phyloP scores from a whole-genome alignment of 2,888 invertebrate genomes.

The Dryomyza anilis region DNA sequence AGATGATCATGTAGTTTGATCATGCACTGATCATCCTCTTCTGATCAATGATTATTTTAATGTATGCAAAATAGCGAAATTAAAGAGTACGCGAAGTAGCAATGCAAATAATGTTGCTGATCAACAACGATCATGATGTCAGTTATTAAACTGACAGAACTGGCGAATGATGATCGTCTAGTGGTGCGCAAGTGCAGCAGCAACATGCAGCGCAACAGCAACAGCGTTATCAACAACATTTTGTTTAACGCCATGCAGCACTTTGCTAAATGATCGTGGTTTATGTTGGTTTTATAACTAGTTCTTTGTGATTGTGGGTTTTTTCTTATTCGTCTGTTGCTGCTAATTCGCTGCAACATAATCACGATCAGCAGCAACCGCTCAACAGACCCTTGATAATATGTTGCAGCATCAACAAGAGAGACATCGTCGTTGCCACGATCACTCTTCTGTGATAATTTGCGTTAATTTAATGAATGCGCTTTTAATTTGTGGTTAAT shows the following conservation, averaged over 20 bases:
- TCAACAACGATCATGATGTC: neutral
- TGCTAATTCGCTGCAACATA: neutral
- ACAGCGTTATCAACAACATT: neutral
- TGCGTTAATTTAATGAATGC: constrained; percentile 28
- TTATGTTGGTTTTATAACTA: neutral
- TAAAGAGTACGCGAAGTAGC: neutral
- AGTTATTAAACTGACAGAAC: neutral
- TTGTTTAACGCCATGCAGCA: neutral
- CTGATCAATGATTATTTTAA: no score
- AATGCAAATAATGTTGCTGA: neutral
- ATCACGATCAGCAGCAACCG: no score
- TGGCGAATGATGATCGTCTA: neutral
- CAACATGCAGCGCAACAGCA: neutral
- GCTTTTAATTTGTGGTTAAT: constrained; percentile 28
- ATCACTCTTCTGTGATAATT: neutral
- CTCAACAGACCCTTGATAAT: neutral
- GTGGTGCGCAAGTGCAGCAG: neutral
- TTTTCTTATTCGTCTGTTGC: neutral
- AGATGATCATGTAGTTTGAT: no score
- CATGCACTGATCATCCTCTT: no score
- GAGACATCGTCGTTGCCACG: neutral
- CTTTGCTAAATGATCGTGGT: neutral
- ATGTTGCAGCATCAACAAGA: no score
- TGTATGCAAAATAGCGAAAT: neutral
- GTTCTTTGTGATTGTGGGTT: constrained; percentile 8